Evolutionary conservation across 2,797 vertebrate genomes (phyloP).

Genomic region (Melanotaenia pygmaea): DNA sequence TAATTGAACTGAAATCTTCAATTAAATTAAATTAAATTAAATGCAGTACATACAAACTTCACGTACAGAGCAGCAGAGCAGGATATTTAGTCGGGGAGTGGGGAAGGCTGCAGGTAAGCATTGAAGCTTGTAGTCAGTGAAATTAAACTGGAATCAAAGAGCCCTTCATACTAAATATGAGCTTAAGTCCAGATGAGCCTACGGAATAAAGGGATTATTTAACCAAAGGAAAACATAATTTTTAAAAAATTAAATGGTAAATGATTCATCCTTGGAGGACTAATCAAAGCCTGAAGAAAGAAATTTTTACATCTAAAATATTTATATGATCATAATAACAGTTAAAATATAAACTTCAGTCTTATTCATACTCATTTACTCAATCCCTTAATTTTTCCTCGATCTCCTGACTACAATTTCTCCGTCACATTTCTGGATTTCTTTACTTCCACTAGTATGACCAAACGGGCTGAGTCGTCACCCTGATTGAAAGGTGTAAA

Average conservation of each 20-base stretch:
- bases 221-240: not conserved
- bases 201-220: not conserved
- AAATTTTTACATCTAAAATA: not conserved
- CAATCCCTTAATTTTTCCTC: not conserved
- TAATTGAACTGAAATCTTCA: not conserved
- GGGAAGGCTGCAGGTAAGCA: not conserved
- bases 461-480: slow-evolving; percentile 20
- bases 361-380: slow-evolving; percentile 1
- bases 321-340: not conserved
- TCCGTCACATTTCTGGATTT: not conserved
- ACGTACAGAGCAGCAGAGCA: too few relatives aligned
- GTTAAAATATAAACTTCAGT: not conserved
- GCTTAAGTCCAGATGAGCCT: too few relatives aligned
- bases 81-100: not conserved
- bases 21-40: too few relatives aligned
- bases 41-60: too few relatives aligned
- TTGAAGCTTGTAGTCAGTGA: not conserved
- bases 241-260: not conserved
- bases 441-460: not conserved
- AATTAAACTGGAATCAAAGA: not conserved
- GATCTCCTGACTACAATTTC: slow-evolving; percentile 1
- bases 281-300: not conserved
- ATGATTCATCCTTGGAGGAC: not conserved
- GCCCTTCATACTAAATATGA: not conserved
- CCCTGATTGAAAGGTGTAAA: slow-evolving; percentile 27